These are phyloP conservation scores for Leptinotarsa rubiginosa DNA, from an alignment of 2,888 invertebrate species.

Conservation along the genomic window DNA sequence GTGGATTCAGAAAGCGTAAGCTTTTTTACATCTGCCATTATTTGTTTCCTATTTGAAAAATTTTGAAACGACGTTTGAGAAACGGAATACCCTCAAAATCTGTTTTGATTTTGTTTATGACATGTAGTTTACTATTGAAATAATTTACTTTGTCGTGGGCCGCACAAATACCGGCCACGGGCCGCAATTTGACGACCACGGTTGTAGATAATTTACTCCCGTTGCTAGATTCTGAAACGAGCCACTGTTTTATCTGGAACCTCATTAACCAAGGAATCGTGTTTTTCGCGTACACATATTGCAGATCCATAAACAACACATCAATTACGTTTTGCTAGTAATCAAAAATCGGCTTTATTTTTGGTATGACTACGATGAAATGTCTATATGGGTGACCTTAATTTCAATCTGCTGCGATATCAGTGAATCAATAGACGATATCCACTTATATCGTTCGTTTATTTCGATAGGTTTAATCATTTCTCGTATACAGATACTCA, in stretches of 20 bases:
- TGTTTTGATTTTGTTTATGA: no score
- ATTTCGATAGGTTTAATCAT: background rate
- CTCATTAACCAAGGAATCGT: background rate
- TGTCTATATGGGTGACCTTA: conserved; percentile 10
- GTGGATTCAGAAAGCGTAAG: no score
- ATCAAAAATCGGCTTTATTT: conserved; percentile 2
- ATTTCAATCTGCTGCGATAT: conserved; percentile 1
- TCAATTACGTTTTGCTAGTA: background rate
- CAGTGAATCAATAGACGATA: conserved; percentile 1
- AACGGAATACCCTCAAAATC: no score
- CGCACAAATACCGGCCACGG: no score
- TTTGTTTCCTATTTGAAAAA: no score
- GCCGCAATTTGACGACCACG: no score
- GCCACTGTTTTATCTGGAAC: background rate
- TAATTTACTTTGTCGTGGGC: no score
- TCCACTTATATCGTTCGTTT: background rate
- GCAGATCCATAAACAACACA: conserved; percentile 3
- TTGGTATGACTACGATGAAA: conserved; percentile 2
- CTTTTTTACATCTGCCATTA: no score
- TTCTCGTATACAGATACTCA: background rate
- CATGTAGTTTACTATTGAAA: no score
- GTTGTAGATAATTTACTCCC: no score
- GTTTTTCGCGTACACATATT: no score
- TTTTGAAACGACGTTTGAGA: no score
- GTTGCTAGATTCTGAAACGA: background rate